Base-by-base conservation (phyloP, 2,797 vertebrate species). In the Ceryle rudis region DNA sequence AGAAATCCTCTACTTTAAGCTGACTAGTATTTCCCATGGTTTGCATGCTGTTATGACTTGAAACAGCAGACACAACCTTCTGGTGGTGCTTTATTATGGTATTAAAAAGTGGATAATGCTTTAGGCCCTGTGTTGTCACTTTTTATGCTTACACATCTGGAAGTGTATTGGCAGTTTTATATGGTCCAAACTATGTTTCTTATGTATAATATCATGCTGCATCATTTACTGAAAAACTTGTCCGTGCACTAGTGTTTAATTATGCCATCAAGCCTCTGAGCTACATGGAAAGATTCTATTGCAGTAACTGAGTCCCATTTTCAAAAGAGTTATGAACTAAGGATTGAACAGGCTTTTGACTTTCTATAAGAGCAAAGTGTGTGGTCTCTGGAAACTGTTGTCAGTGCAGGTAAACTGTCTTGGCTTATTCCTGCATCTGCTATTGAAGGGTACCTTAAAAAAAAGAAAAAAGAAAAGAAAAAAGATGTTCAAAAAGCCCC, bases 231-330 rank as follows among this genome's bases (percentile, higher is more conserved):
- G 25, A 49, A 47, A 47, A 61, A 42, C n/a, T 46, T 74, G 14
- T 42, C 19, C 7, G 5, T 23, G 31, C 16, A 9, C 6, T 39
- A 61, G 23, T 31, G 35, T 72, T 55, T 73, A 66, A 26, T 46
- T 72, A 25, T 71, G 57, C 15, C 5, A 37, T 31, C 41, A 35
- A 16, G 35, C 37, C 49, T 61, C 33, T 66, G 39, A 44, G 33
- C 42, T 31, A 62, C 19, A 4, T 0, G 0, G 11, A 41, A 35
- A 29, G 31, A 37, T 22, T 58, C 23, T 57, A 51, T 29, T 26
- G 54, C 41, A 57, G 25, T 46, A 35, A n/a, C 22, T 12, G 19
- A 75, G 37, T 52, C 33, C 35, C 6, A 3, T 5, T 55, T 72
- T 65, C 49, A 87, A 41, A 31, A 65, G 8, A n/a, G 8, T 51